Base-by-base conservation (phyloP, 2,888 invertebrate genomes). In the Drosophila suboccidentalis region DNA sequence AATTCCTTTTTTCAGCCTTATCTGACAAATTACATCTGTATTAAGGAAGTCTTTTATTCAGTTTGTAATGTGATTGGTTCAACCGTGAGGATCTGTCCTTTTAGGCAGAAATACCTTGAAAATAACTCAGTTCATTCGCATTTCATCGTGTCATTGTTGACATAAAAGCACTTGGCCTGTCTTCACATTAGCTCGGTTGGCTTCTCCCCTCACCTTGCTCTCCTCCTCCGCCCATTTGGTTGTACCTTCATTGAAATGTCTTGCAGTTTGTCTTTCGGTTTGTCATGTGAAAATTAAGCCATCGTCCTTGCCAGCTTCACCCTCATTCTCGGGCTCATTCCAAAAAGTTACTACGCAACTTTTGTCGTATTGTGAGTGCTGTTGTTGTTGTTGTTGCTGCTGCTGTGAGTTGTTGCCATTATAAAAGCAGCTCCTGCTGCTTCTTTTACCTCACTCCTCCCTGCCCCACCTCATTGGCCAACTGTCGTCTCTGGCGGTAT, bases 261-360 rank as follows among this genome's bases (percentile, higher is more conserved):
- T 75, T 47, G 62, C 67, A 68, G 63, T 59, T 81, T 87, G 85
- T 84, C 67, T 82, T 74, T 71, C 67, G 70, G 82, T 78, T 87
- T 89, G 85, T 82, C 79, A 82, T 87, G 80, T 82, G 80, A 75
- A 89, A 87, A 89, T 87, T 79, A 85, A 89, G 86, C 82, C 85
- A 50, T 82, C 65, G 66, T 65, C 41, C 57, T 62, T 69, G 74
- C 29, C 50, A 46, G 4, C 39, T 39, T 51, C 34, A 34, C 19
- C 22, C 36, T 39, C 39, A 26, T 43, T 50, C 36, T 41, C 50
- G 6, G 51, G 15, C 57, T 39, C 51, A 64, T 17, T 17, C 51
- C 19, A 59, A 62, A 60, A 67, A 84, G 71, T 49, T 66, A 60
- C 68, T 43, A 61, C 69, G 58, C 63, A 64, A 63, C 66, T 75